Base-by-base conservation (phyloP, 2,113 vertebrate genomes). In the Micromys minutus region DNA sequence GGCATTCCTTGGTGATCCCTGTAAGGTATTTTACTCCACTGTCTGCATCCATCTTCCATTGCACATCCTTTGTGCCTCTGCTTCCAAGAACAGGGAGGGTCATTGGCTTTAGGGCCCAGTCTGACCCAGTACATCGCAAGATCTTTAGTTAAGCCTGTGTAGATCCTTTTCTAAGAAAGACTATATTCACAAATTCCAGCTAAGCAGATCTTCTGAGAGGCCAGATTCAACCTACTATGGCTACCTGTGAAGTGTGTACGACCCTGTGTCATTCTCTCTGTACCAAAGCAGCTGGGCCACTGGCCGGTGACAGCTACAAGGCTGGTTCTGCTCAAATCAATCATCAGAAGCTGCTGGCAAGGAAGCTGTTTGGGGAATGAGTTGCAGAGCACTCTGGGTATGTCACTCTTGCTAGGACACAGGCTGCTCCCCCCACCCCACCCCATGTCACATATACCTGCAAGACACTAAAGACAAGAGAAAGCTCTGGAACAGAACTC, bases 21-120 rank as follows among this genome's bases (percentile, higher is more conserved):
- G 12, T 67, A 6, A 69, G 67, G 3, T 3, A 4, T 26, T 0
- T 79, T 36, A 0, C 36, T 31, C 9, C 2, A 4, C 0, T 24
- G 67, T 93, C 88, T n/a, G n/a, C 31, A 39, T 69, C 3, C 4
- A 0, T n/a, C 63, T 21, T 45, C 36, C 50, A 3, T n/a, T 16
- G 1, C 2, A 4, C 47, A 59, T 52, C 47, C 69, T 16, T 52
- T 36, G n/a, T 63, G 45, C 39, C 52, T 69, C 65, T 61, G 52
- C 57, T 42, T 55, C 3, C 71, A 31, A 95, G 39, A 69, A 93
- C 74, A 42, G 65, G 29, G 29, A 42, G 72, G 29, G 29, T 52
- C 19, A 0, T 57, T 63, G 89, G 52, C 24, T 76, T 59, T 31
- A 72, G 76, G 19, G 21, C 12, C 72, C 13, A 7, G 4, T 65